Conservation (phyloP, 2,888 invertebrate species). For the Cephalotes varians region DNA sequence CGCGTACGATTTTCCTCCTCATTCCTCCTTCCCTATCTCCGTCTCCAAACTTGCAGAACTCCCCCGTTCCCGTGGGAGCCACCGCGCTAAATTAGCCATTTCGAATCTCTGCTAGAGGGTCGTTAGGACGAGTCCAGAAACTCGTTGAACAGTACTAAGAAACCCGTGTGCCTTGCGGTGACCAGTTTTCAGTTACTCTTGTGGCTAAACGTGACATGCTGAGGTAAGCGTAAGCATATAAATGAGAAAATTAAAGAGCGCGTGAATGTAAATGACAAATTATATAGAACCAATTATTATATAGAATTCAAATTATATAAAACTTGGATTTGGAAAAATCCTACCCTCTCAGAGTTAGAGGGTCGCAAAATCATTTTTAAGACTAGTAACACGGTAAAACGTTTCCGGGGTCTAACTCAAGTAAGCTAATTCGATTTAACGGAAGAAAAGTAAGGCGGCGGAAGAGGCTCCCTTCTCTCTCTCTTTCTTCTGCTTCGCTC, state of each 20-base stretch:
- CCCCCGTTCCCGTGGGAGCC: constrained; percentile 79
- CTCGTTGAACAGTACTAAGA: constrained; percentile 50
- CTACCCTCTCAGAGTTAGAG: neutral
- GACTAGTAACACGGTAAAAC: constrained; percentile 75
- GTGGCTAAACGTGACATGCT: constrained; percentile 15
- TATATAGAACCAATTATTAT: too few relatives aligned
- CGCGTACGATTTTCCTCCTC: constrained; percentile 34
- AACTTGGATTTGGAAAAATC: neutral
- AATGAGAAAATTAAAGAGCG: constrained; percentile 45
- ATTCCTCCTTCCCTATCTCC: constrained; percentile 45
- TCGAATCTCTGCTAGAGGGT: constrained; percentile 83
- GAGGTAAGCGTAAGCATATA: constrained; percentile 28
- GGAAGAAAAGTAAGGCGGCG: constrained; percentile 68
- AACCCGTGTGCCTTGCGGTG: constrained; percentile 23
- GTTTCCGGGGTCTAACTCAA: constrained; percentile 77
- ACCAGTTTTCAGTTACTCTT: constrained; percentile 39
- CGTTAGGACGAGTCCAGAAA: constrained; percentile 69
- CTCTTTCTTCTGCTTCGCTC: constrained; percentile 55
- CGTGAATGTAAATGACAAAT: constrained; percentile 5
- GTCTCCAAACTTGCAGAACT: constrained; percentile 63
- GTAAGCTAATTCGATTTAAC: constrained; percentile 80
- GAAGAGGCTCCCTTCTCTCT: constrained; percentile 46
- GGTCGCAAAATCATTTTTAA: constrained; percentile 70
- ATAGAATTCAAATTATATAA: too few relatives aligned
- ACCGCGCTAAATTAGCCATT: constrained; percentile 85